Base-by-base conservation (phyloP, 2,888 invertebrate species). In the Camponotus fellah region DNA sequence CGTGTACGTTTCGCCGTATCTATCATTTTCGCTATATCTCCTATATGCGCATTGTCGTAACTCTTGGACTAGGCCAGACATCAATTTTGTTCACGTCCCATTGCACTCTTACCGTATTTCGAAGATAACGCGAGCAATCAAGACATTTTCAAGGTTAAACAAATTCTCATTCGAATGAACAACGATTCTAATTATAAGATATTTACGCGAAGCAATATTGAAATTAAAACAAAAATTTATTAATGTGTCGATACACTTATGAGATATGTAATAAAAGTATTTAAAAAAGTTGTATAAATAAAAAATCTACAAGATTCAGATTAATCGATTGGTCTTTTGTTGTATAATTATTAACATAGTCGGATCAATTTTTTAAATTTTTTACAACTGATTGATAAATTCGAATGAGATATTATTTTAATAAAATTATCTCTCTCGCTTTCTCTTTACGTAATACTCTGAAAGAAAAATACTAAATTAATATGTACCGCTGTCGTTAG, bases 21-120 rank as follows among this genome's bases (percentile, higher is more conserved):
- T 81, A 64, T 75, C 64, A 76, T 81, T 72, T 26, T 65, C 32
- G 37, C 40, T 56, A 43, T 64, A 76, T 75, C 64, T 14, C n/a
- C 46, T 43, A 64, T 76, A 75, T 75, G 53, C 64, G 62, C 81
- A 43, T 74, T 56, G 64, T 81, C 40, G 53, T 76, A 81, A 76
- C 71, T 71, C 26, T 17, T 60, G 56, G 37, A 71, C 46, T 43
- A 60, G 10, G 26, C 37, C 46, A 14, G 17, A 21, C 77, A 60
- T 79, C 71, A 79, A 79, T 79, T 79, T 79, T 37, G 37, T n/a
- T 21, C n/a, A 12, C 21, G 32, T 12, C 2, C 21, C 65, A 26
- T 77, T 64, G 21, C 12, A 60, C 2, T 43, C 8, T 53, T 21
- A 53, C 5, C 12, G n/a, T 53, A 34, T n/a, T 53, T 34, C 34